Base-by-base conservation (phyloP, 1,140 invertebrate species). In the Doryteuthis pealeii region DNA sequence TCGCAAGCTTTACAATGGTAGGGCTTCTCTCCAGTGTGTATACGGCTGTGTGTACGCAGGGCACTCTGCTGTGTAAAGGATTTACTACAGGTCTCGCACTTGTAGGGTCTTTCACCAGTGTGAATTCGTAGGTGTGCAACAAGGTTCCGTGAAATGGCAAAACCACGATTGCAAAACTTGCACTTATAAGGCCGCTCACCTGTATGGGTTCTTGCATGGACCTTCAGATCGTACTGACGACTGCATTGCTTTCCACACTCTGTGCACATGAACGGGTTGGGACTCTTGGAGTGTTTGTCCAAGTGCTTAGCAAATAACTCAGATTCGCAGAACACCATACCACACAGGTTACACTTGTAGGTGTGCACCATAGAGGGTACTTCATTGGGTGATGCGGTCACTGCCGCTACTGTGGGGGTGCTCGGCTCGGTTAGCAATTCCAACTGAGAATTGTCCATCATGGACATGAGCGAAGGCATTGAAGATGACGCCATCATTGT, bases 11-110 rank as follows among this genome's bases (percentile, higher is more conserved):
- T 70, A 72, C 77, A 78, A 14, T 40, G 54, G 73, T 70, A 75
- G 28, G 78, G 78, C 49, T 73, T 79, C 30, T 71, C 66, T n/a
- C 73, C 76, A 33, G 49, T 75, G 33, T 79, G 78, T 26, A 73
- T 68, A 30, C 54, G 26, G 35, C 58, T 77, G 32, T 79, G 78
- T 28, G 72, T 71, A 6, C 31, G 43, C 28, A 78, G 54, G n/a
- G 72, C 70, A 69, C 66, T 68, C 1, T 69, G 40, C 18, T 71
- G 58, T 5, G 40, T 71, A 72, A 76, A 78, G 6, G 31, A 67
- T 49, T 76, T 74, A 4, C 43, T 66, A 49, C 77, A 78, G 2
- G 72, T 58, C 15, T 70, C 43, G 40, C 77, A 78, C 28, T 72
- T 35, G 40, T 71, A 73, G n/a, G 72, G 74, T 66, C 71, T 74